A percentile compares a stretch with the other conserved stretches of the same genome.
Evolutionary conservation across 1,140 invertebrate species (phyloP).

Genomic region (Lanistes nyassanus): DNA sequence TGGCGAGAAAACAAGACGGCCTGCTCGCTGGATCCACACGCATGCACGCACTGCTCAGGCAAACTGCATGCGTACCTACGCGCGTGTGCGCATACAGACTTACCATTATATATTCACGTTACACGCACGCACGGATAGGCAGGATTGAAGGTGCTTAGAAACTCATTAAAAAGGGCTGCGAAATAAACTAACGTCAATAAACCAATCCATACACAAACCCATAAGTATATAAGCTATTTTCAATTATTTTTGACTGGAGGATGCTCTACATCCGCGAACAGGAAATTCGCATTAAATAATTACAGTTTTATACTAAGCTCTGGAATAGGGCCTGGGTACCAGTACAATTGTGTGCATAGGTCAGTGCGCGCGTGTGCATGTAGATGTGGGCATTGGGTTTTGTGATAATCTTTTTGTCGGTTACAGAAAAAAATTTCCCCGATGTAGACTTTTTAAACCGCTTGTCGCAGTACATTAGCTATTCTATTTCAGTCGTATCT

Average conservation of each 20-base stretch:
- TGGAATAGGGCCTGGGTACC: background rate
- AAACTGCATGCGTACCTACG: background rate
- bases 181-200: no score
- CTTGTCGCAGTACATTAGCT: no score
- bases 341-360: background rate
- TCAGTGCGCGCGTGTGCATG: background rate
- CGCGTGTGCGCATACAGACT: background rate
- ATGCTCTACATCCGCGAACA: background rate
- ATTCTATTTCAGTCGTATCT: no score
- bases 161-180: no score
- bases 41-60: background rate
- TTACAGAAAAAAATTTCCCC: no score
- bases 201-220: conserved; percentile 5
- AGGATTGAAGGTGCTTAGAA: no score
- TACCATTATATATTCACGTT: background rate
- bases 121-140: background rate
- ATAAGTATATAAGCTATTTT: background rate
- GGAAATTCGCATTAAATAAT: background rate
- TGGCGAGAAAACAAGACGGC: background rate
- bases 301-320: background rate
- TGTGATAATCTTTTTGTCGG: background rate
- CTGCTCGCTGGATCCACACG: background rate
- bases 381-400: background rate
- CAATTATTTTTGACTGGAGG: background rate
- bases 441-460: no score